These are phyloP conservation scores for Alitta virens DNA, from an alignment of 2,888 invertebrate species.

Conservation along the genomic window DNA sequence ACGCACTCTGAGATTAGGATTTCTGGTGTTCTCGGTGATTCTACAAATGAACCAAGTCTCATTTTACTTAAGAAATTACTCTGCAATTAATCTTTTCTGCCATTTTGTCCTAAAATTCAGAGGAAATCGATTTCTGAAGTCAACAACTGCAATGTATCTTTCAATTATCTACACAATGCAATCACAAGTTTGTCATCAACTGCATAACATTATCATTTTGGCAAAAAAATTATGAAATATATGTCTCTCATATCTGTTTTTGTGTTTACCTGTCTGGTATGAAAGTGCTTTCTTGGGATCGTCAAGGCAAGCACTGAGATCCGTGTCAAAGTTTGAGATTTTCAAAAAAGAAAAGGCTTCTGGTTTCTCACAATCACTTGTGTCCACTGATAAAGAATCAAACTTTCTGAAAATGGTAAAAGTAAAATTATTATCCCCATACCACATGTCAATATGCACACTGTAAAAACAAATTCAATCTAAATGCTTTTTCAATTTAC, in stretches of 20 bases:
- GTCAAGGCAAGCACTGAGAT: slow-evolving; percentile 18
- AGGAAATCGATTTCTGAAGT: too few species aligned
- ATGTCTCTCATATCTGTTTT: too few species aligned
- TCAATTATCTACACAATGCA: too few species aligned
- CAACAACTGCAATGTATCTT: too few species aligned
- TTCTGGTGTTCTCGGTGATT: slow-evolving; percentile 19
- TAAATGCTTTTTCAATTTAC: not conserved
- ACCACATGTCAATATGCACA: too few species aligned
- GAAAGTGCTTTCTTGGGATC: slow-evolving; percentile 26
- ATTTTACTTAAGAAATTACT: too few species aligned
- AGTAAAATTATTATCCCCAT: not conserved
- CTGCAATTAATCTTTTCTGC: too few species aligned
- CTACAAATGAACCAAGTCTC: slow-evolving; percentile 17
- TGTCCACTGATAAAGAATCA: slow-evolving; percentile 14
- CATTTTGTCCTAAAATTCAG: too few species aligned
- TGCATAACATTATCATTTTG: too few species aligned
- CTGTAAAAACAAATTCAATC: too few species aligned
- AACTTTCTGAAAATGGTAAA: slow-evolving; percentile 17
- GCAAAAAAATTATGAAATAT: too few species aligned
- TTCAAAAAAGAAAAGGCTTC: slow-evolving; percentile 16
- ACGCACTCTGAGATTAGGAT: slow-evolving; percentile 17
- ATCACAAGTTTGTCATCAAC: too few species aligned
- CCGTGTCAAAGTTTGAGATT: slow-evolving; percentile 26
- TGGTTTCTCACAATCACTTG: not conserved
- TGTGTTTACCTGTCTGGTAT: slow-evolving; percentile 32